A percentile compares a stretch with the other conserved stretches of the same genome.
Conservation (phyloP, 2,113 vertebrate species). For the Rhabdornis inornatus region DNA sequence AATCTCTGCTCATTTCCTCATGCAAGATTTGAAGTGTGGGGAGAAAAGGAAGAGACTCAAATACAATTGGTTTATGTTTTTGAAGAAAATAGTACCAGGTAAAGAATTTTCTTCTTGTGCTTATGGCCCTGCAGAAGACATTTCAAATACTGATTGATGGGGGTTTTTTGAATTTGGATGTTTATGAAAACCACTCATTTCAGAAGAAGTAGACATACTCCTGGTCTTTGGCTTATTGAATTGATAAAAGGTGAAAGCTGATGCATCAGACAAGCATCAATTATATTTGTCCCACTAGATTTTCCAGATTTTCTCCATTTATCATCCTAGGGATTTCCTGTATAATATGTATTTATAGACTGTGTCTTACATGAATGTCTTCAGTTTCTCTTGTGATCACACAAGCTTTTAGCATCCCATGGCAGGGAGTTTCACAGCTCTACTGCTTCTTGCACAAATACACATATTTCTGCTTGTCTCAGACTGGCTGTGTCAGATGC, state of each 20-base stretch:
- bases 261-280: background rate
- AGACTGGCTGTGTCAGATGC: background rate
- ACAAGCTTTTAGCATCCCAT: background rate
- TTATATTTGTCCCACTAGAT: background rate
- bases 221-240: background rate
- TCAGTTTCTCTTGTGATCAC: background rate
- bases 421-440: background rate
- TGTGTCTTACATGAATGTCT: background rate
- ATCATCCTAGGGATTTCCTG: background rate
- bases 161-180: background rate
- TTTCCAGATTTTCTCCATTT: background rate
- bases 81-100: background rate
- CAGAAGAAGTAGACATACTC: background rate
- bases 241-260: background rate
- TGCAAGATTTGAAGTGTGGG: background rate
- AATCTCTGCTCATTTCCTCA: background rate
- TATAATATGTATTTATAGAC: background rate
- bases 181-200: background rate
- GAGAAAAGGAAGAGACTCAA: background rate
- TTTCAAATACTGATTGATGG: background rate
- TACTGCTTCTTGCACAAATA: background rate
- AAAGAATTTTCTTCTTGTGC: background rate
- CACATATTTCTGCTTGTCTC: background rate
- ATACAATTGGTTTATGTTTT: background rate
- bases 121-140: background rate